Percentiles rank a stretch among this genome's conserved stretches.
Conservation (phyloP, 2,888 invertebrate species). For the Sarcophaga rosellei region DNA sequence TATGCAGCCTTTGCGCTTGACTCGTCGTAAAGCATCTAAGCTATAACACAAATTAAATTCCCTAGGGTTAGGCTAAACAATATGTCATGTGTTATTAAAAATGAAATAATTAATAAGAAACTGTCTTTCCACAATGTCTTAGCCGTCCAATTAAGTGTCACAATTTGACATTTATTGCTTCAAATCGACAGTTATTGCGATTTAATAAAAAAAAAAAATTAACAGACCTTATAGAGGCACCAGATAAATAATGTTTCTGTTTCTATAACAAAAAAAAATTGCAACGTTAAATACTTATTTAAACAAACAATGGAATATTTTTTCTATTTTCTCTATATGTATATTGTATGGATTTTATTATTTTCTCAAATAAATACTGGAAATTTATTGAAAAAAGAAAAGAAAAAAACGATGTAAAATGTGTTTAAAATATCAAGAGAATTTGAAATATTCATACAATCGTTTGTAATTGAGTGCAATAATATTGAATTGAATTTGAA, state of each 20-base stretch:
- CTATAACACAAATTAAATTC: no score
- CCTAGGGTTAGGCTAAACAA: no score
- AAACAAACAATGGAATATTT: slow-evolving; percentile 63
- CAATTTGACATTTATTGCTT: neutral
- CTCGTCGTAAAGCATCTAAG: no score
- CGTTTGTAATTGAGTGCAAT: neutral
- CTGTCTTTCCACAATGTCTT: no score
- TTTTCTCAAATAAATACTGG: slow-evolving; percentile 26
- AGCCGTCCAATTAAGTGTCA: neutral
- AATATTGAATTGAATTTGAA: neutral
- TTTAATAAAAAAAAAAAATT: neutral
- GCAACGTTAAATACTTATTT: slow-evolving; percentile 40
- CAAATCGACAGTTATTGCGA: neutral
- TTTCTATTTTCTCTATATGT: neutral
- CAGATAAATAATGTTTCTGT: neutral
- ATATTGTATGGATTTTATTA: slow-evolving; percentile 1
- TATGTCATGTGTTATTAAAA: no score
- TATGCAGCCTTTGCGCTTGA: no score
- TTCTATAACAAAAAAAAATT: slow-evolving; percentile 18
- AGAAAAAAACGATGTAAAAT: slow-evolving; percentile 46
- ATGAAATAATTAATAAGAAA: no score
- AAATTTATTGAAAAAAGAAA: slow-evolving; percentile 50
- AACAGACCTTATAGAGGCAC: neutral
- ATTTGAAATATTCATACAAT: neutral
- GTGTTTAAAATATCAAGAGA: neutral